Evolutionary conservation across 2,113 vertebrate species (phyloP), one percentile per base, ranked within the genome.

Genomic region (Ginglymostoma cirratum): DNA sequence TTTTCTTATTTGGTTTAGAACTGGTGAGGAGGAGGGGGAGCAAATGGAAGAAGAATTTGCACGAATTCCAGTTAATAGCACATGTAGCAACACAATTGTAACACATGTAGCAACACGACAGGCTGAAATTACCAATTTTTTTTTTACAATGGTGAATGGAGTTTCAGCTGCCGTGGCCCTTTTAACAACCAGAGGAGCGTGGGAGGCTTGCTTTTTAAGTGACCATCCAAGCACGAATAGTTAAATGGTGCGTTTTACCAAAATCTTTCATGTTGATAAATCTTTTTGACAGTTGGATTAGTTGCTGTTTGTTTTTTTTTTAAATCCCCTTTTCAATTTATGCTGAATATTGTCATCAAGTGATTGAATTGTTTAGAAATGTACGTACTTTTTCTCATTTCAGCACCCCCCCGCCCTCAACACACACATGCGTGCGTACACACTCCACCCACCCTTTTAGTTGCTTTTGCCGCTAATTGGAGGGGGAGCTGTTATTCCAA

Each of bases 41-140:
- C n/a, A 21, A 61, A 61, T 8, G 55, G 55, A 19, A 4, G 2
- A 45, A 69, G 93, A 5, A 70, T 94, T 94, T 65, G 70, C 42
- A 48, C 48, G 48, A 52, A 90, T 90, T 72, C 69, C 45, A 4
- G 69, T 76, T 76, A 72, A 72, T n/a, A 76, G 94, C 94, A 95
- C 94, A 72, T 90, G 87, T 90, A 90, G 87, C 87, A 90, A 61
- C 48, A 89, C 45, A 55, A 27, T 89, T 52, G 86, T 89, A 89
- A 52, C 86, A 55, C 48, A 52, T 21, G 67, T 69, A 94, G 67
- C 93, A 94, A 94, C 93, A 70, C 10, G 27, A 72, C 42, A 24
- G 87, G 42, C 67, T 95, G 30, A 42, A 72, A 72, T 4, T 94
- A 42, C 42, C 67, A 95, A 72, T 45, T 52, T 95, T 66, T 92